Conservation (phyloP, 2,797 vertebrate species). For the Sciurus carolinensis region DNA sequence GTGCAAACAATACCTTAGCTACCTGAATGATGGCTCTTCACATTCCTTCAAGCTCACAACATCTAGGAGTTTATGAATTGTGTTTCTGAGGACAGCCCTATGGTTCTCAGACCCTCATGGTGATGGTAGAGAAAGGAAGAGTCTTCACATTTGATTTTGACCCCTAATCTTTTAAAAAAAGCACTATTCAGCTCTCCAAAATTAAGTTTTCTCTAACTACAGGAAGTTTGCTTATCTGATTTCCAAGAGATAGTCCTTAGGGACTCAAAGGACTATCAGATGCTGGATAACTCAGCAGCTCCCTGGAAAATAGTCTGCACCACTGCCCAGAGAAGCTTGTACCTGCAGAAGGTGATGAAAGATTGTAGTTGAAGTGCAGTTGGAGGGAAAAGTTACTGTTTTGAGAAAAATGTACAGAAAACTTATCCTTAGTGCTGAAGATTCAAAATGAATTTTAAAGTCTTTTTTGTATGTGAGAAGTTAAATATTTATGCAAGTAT, state of each 20-base stretch:
- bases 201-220: slow-evolving; percentile 10
- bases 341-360: neutral
- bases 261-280: neutral
- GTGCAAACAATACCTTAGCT: neutral
- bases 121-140: neutral
- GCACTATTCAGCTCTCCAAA: neutral
- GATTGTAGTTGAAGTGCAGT: neutral
- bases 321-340: neutral
- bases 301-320: neutral
- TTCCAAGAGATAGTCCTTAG: slow-evolving; percentile 26
- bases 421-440: neutral
- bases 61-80: neutral
- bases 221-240: slow-evolving; percentile 22
- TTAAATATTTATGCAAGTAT: slow-evolving; percentile 46
- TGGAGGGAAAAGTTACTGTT: slow-evolving; percentile 25
- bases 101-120: neutral
- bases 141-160: neutral
- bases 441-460: slow-evolving; percentile 24
- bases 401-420: neutral
- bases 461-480: neutral
- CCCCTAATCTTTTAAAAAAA: neutral
- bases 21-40: neutral
- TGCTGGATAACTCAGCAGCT: neutral
- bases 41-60: neutral
- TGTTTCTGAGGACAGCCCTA: neutral